Evolutionary conservation across 1,140 invertebrate genomes (phyloP).

Genomic region (Drosophila baimaii): DNA sequence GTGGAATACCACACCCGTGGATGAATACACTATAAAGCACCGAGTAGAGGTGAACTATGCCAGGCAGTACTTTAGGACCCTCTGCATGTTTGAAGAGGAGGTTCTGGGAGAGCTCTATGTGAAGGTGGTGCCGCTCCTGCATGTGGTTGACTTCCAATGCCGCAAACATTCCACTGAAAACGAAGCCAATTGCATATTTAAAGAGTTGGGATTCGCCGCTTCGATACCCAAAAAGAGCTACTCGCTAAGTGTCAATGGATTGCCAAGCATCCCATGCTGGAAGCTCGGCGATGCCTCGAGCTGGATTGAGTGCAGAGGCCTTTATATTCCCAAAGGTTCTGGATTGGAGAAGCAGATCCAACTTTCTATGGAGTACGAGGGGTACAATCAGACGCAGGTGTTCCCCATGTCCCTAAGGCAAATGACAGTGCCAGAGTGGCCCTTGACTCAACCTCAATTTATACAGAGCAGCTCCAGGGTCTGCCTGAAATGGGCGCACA

Average conservation of each 20-base stretch:
- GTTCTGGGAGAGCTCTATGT: background rate
- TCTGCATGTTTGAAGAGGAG: background rate
- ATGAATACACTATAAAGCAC: conserved; percentile 2
- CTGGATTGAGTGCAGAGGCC: conserved; percentile 1
- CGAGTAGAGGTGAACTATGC: background rate
- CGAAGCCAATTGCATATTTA: background rate
- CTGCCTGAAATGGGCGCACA: background rate
- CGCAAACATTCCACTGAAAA: background rate
- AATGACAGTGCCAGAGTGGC: conserved; percentile 6
- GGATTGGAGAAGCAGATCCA: background rate
- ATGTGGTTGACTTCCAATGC: background rate
- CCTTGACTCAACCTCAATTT: background rate
- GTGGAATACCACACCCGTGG: background rate
- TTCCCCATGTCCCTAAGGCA: background rate
- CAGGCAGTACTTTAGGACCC: background rate
- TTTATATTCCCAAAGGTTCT: background rate
- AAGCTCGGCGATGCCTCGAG: background rate
- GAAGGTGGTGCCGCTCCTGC: background rate
- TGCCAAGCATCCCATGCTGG: background rate
- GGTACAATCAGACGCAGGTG: conserved; percentile 1
- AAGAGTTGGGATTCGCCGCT: background rate
- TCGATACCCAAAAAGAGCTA: conserved; percentile 2
- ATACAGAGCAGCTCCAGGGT: background rate
- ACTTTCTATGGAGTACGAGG: conserved; percentile 9
- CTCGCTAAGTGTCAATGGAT: background rate